Conservation (phyloP, 2,888 invertebrate genomes). For the Eilema griseolum region DNA sequence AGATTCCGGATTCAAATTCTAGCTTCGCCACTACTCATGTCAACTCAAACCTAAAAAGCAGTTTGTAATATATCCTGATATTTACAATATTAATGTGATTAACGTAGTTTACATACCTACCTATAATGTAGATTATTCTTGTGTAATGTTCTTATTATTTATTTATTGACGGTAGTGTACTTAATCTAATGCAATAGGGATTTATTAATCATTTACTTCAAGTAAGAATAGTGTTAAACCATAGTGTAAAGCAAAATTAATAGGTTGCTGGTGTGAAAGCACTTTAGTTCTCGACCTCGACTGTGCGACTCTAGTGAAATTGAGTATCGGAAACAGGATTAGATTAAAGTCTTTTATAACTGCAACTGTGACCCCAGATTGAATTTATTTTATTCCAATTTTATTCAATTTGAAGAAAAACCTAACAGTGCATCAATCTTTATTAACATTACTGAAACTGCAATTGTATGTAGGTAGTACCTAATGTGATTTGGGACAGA, state of each 20-base stretch:
- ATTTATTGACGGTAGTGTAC: too few species aligned
- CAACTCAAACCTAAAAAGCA: too few species aligned
- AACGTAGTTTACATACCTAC: too few species aligned
- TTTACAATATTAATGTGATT: too few species aligned
- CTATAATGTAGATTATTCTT: too few species aligned
- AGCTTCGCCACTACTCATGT: too few species aligned
- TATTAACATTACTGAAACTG: background rate
- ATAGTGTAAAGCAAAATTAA: slow-evolving; percentile 53
- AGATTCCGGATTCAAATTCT: too few species aligned
- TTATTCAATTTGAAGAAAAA: slow-evolving; percentile 44
- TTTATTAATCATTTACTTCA: background rate
- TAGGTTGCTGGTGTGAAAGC: slow-evolving; percentile 55
- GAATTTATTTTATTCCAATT: slow-evolving; percentile 41
- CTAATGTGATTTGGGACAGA: background rate
- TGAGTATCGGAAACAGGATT: slow-evolving; percentile 62
- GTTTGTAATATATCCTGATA: too few species aligned
- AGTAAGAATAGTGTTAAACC: background rate
- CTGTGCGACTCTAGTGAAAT: slow-evolving; percentile 53
- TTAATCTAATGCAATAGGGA: too few species aligned
- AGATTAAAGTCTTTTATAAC: slow-evolving; percentile 59
- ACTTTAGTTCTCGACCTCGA: slow-evolving; percentile 46
- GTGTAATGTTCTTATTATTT: too few species aligned
- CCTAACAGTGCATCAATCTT: background rate
- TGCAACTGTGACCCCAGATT: slow-evolving; percentile 52
- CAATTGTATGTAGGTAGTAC: background rate